Percentiles rank a stretch among this genome's conserved stretches.
These are phyloP conservation scores for Sebastes trivittatus DNA, from an alignment of 2,797 vertebrate genomes.

Conservation along the genomic window DNA sequence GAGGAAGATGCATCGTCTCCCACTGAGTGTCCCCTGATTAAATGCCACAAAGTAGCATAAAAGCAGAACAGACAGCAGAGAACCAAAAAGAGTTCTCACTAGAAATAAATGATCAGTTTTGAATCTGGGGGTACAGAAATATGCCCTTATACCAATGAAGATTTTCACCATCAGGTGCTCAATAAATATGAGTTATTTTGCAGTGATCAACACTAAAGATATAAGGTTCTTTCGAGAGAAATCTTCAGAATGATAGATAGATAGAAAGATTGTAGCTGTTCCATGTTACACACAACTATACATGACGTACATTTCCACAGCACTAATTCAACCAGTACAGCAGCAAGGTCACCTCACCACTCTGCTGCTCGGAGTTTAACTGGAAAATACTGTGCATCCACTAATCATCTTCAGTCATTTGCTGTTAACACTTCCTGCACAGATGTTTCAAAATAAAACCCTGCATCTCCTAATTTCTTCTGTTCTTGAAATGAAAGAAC, in stretches of 20 bases:
- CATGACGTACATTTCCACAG: neutral
- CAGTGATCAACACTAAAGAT: neutral
- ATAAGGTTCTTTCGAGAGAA: neutral
- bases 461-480: neutral
- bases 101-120: neutral
- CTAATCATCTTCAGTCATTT: neutral
- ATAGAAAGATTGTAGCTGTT: neutral
- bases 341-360: neutral
- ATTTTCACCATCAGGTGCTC: neutral
- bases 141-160: neutral
- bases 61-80: conserved; percentile 18
- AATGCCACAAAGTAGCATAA: neutral
- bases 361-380: neutral
- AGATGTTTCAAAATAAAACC: neutral
- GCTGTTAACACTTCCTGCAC: neutral
- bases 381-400: neutral
- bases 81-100: conserved; percentile 6
- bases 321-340: neutral
- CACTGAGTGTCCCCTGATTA: conserved; percentile 34
- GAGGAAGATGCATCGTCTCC: conserved; percentile 9
- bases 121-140: neutral
- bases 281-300: neutral
- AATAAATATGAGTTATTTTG: neutral
- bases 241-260: neutral
- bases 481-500: neutral